These are phyloP conservation scores for Apotomis turbidana DNA, from an alignment of 2,888 invertebrate genomes.

Conservation along the genomic window DNA sequence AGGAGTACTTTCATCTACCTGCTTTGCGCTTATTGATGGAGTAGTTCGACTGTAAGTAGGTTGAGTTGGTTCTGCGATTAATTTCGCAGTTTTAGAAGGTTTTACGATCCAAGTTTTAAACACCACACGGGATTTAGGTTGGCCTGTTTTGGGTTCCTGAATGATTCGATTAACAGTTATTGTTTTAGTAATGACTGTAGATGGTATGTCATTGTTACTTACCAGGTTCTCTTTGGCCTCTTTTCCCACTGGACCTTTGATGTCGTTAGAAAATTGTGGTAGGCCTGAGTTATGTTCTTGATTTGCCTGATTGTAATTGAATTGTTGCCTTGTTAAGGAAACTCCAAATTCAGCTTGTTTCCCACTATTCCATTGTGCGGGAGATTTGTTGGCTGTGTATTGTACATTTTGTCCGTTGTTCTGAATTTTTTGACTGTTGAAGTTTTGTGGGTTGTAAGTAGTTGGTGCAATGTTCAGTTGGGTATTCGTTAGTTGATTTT, in stretches of 20 bases:
- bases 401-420: slow-evolving; percentile 54
- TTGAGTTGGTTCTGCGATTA: slow-evolving; percentile 62
- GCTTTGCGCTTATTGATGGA: slow-evolving; percentile 54
- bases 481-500: slow-evolving; percentile 55
- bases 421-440: slow-evolving; percentile 52
- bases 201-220: slow-evolving; percentile 64
- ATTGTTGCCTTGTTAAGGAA: slow-evolving; percentile 60
- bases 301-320: slow-evolving; percentile 55
- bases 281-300: slow-evolving; percentile 57
- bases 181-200: slow-evolving; percentile 71
- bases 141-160: slow-evolving; percentile 64
- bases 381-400: slow-evolving; percentile 55
- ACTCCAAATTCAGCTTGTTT: slow-evolving; percentile 54
- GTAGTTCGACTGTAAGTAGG: slow-evolving; percentile 63
- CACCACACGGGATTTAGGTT: slow-evolving; percentile 72
- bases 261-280: slow-evolving; percentile 55
- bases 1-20: slow-evolving; percentile 57
- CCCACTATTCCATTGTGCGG: slow-evolving; percentile 52
- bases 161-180: slow-evolving; percentile 67
- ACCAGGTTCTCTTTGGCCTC: slow-evolving; percentile 73
- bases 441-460: slow-evolving; percentile 49
- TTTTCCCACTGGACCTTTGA: slow-evolving; percentile 55
- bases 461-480: slow-evolving; percentile 50
- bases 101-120: slow-evolving; percentile 78
- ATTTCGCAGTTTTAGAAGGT: slow-evolving; percentile 66